Evolutionary conservation across 2,888 invertebrate genomes (phyloP), one percentile per base, ranked within the genome.

Genomic region (Idaea aversata): DNA sequence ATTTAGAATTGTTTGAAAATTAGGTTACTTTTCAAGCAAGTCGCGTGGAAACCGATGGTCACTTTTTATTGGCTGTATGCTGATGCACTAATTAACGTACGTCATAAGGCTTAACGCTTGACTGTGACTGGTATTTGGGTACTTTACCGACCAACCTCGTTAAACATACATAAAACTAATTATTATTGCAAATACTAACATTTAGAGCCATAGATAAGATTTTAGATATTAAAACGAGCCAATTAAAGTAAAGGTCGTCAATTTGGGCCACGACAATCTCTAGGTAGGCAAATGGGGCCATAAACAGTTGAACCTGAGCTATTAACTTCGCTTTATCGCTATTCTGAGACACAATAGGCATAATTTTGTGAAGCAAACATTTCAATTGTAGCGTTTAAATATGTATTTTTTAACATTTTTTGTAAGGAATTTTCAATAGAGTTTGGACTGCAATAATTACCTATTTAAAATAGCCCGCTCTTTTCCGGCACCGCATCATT

Each of bases 251-350:
- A 47, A 47, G 47, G 47, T 47, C 47, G 47, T 47, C 47, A 47
- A 47, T 47, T 47, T 10, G 10, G 47, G 13, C 47, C 47, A 47
- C 47, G 13, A 47, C 47, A 47, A 47, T 7, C 47, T 47, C 47
- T 13, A 47, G 47, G 10, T 47, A 47, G 47, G 47, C 47, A 47
- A 47, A 47, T 47, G 47, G 47, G 47, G 47, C 47, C 10, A 10
- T 47, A 47, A 47, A 47, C 47, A 47, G 47, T 47, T 47, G 10
- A 47, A 47, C 47, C 35, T 25, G 25, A 36, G 25, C 16, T 62
- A 62, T 62, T 62, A 36, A 62, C 47, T 47, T 47, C 47, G 10
- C 10, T 47, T 47, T 10, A 47, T 47, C 47, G 47, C 10, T 10
- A 7, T 47, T 47, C 47, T 7, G 10, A 47, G 47, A 13, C 13